phyloP scores from a whole-genome alignment of 1,140 invertebrate genomes.

The Physella acuta region DNA sequence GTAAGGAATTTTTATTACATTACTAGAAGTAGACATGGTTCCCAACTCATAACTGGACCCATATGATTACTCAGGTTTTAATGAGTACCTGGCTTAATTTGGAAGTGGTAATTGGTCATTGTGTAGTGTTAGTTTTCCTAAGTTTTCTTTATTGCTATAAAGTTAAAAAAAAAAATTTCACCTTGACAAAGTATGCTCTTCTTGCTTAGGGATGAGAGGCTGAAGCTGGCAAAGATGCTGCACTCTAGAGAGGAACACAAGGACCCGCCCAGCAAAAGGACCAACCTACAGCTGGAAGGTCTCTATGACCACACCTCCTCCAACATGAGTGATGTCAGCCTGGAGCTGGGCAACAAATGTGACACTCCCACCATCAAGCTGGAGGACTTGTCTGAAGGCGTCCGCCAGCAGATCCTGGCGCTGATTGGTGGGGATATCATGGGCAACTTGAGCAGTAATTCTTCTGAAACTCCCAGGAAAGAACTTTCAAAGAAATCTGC shows the following conservation, averaged over 20 bases:
- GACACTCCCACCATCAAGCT: conserved; percentile 15
- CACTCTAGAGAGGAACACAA: conserved; percentile 12
- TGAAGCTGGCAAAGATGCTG: conserved; percentile 17
- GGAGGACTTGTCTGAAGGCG: conserved; percentile 14
- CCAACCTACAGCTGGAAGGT: conserved; percentile 18
- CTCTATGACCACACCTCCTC: background rate
- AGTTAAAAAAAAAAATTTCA: too few species aligned
- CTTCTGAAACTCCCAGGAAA: too few species aligned
- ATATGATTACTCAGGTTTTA: too few species aligned
- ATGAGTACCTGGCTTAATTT: too few species aligned
- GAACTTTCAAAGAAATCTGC: too few species aligned
- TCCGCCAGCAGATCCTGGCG: conserved; percentile 5
- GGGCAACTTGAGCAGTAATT: background rate
- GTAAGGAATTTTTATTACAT: conserved; percentile 14
- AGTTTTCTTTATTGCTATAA: too few species aligned
- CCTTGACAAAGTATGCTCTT: too few species aligned
- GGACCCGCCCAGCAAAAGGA: background rate
- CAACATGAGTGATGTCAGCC: background rate
- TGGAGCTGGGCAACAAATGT: background rate
- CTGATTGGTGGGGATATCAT: conserved; percentile 12
- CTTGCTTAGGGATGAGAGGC: conserved; percentile 13
- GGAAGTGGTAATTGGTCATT: too few species aligned
- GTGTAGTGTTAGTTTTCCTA: too few species aligned
- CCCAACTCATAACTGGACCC: too few species aligned
- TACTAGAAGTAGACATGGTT: too few species aligned